A percentile compares a stretch with the other conserved stretches of the same genome.
Conservation (phyloP, 2,797 vertebrate species). For the Cheirogaleus major region DNA sequence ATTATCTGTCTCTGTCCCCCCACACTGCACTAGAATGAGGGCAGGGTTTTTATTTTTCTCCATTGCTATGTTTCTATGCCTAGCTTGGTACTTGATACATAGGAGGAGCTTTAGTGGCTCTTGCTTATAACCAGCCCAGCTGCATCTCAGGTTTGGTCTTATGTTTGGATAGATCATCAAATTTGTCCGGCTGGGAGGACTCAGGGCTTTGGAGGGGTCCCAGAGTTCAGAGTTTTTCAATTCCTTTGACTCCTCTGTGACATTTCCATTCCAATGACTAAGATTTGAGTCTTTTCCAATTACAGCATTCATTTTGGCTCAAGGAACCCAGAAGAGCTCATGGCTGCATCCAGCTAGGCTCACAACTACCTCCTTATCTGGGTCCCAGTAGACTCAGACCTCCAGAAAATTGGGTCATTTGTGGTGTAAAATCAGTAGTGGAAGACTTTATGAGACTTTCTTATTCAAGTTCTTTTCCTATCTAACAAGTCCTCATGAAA, state of each 20-base stretch:
- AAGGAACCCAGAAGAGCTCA: not conserved
- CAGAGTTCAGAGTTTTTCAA: conserved; percentile 27
- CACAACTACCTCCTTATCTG: not conserved
- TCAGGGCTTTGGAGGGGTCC: conserved; percentile 36
- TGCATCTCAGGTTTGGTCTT: conserved; percentile 17
- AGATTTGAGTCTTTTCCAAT: conserved; percentile 56
- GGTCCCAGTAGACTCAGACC: not conserved
- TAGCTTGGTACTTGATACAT: not conserved
- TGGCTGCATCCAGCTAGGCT: not conserved
- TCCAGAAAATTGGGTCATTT: not conserved
- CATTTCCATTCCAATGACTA: conserved; percentile 24
- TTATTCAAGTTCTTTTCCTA: conserved; percentile 8
- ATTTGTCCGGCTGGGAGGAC: conserved; percentile 33
- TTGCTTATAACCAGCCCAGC: conserved; percentile 1
- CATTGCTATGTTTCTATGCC: not conserved
- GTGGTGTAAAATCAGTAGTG: conserved; percentile 31
- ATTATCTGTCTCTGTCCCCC: not conserved
- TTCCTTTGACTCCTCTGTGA: conserved; percentile 6
- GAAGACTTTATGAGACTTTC: not conserved
- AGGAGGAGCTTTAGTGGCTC: not conserved
- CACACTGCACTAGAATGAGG: not conserved
- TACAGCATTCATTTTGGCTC: conserved; percentile 51
- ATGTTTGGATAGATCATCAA: conserved; percentile 39
- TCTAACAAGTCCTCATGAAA: not conserved
- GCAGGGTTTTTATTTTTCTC: not conserved